These are phyloP conservation scores for Tetragonula carbonaria DNA, from an alignment of 2,888 invertebrate species.

Conservation along the genomic window DNA sequence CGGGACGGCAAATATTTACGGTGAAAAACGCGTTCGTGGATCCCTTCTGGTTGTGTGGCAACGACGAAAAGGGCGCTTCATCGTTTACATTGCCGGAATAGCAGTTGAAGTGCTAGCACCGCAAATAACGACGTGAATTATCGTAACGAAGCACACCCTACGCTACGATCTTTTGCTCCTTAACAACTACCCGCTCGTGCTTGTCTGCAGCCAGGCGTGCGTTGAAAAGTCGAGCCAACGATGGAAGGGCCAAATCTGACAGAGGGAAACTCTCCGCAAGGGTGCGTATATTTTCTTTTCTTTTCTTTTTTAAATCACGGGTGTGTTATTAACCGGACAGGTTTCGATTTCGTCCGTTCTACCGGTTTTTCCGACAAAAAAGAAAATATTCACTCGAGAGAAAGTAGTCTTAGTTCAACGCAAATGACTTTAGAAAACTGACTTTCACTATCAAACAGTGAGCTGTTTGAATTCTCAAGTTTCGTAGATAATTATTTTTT, in stretches of 20 bases:
- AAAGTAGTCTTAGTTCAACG: no score
- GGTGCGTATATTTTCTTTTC: not conserved
- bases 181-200: conserved; percentile 23
- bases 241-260: not conserved
- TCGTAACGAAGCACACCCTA: conserved; percentile 55
- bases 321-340: not conserved
- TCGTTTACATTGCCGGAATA: conserved; percentile 60
- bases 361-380: no score
- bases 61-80: conserved; percentile 41
- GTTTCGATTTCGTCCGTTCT: not conserved
- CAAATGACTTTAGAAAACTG: no score
- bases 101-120: conserved; percentile 52
- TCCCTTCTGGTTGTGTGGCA: conserved; percentile 29
- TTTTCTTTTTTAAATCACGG: not conserved
- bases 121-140: conserved; percentile 64
- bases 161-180: conserved; percentile 42
- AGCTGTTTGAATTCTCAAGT: no score
- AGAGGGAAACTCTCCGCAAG: not conserved
- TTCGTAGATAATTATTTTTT: no score
- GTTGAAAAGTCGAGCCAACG: not conserved
- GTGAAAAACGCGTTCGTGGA: conserved; percentile 46
- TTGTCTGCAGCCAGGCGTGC: conserved; percentile 4
- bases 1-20: conserved; percentile 60
- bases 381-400: no score
- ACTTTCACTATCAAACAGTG: no score